Percentiles rank a stretch among this genome's conserved stretches.
phyloP scores from a whole-genome alignment of 1,140 invertebrate species.

The Penaeus japonicus region DNA sequence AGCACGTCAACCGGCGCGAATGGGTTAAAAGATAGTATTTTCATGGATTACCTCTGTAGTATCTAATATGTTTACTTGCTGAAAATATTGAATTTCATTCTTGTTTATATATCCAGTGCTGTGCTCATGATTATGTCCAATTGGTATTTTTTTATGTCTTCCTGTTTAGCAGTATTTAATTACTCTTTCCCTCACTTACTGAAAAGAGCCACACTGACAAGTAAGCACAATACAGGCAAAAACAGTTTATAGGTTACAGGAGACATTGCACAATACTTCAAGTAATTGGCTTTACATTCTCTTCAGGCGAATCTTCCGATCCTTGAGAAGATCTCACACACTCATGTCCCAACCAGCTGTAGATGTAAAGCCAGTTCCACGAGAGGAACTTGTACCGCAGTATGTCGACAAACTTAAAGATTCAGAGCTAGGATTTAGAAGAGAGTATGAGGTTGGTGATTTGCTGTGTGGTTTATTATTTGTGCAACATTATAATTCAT shows the following conservation, averaged over 20 bases:
- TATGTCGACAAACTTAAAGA: slow-evolving; percentile 83
- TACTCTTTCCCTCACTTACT: not conserved
- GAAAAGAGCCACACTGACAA: not conserved
- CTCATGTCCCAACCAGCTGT: slow-evolving; percentile 75
- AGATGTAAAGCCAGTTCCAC: slow-evolving; percentile 81
- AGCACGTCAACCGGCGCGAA: too few relatives aligned
- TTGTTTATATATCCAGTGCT: not conserved
- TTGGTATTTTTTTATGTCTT: not conserved
- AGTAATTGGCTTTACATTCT: not conserved
- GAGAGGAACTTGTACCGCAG: slow-evolving; percentile 74
- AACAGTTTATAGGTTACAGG: too few relatives aligned
- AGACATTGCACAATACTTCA: not conserved
- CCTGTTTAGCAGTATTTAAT: not conserved
- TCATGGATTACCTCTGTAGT: too few relatives aligned
- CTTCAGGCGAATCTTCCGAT: slow-evolving; percentile 63
- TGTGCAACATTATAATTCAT: not conserved
- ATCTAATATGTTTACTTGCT: too few relatives aligned
- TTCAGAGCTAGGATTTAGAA: slow-evolving; percentile 87
- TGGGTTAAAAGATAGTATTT: too few relatives aligned
- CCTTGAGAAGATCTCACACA: slow-evolving; percentile 72
- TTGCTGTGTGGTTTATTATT: too few relatives aligned
- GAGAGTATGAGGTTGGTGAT: slow-evolving; percentile 74
- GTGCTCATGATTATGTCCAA: not conserved
- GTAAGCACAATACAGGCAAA: too few relatives aligned
- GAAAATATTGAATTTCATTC: too few relatives aligned